A percentile compares a stretch with the other conserved stretches of the same genome.
Conservation (phyloP, 2,797 vertebrate species). For the Rachycentron canadum region DNA sequence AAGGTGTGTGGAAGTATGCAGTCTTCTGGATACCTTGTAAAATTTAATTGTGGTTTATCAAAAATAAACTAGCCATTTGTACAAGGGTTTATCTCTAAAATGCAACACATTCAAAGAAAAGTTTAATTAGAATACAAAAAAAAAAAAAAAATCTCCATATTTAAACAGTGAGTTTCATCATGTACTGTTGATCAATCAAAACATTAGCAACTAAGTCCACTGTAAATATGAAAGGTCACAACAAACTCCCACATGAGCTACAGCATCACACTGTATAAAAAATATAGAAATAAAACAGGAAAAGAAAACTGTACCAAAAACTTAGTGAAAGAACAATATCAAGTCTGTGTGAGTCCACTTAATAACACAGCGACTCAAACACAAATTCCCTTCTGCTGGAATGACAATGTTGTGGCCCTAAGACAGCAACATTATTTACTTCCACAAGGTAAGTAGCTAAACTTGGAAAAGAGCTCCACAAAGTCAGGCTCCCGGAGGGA, state of each 20-base stretch:
- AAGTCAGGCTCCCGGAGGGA: not conserved
- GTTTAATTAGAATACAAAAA: not conserved
- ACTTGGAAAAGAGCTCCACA: constrained; percentile 5
- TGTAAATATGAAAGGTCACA: not conserved
- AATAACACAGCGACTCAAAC: not conserved
- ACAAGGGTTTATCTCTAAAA: not conserved
- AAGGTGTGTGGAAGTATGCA: not conserved
- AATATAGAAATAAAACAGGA: not conserved
- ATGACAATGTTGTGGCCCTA: not conserved
- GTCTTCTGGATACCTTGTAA: not conserved
- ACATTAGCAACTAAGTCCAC: not conserved
- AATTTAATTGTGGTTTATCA: not conserved
- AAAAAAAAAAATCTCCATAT: not conserved
- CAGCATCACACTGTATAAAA: not conserved
- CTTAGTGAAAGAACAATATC: not conserved
- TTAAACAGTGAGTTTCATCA: not conserved
- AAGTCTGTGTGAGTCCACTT: not conserved
- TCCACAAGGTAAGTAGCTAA: not conserved
- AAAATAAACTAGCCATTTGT: not conserved
- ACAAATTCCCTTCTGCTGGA: not conserved
- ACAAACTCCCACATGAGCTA: not conserved
- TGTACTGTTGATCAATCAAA: not conserved
- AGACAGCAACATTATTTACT: not conserved
- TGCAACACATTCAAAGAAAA: not conserved
- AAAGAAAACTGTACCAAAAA: not conserved